phyloP scores from a whole-genome alignment of 2,113 vertebrate genomes.

The Tautogolabrus adspersus region DNA sequence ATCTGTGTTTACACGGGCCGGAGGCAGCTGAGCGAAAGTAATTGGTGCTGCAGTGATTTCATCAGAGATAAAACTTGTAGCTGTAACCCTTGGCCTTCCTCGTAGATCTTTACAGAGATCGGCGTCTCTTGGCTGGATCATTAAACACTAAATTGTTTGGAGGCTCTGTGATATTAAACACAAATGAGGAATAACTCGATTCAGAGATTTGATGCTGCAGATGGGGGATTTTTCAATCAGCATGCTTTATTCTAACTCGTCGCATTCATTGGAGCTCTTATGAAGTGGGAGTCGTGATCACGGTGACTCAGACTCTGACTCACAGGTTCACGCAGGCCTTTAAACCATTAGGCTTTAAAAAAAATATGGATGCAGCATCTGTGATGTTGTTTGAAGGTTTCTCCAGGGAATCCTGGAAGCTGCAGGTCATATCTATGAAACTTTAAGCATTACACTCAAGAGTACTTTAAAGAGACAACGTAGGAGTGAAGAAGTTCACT shows the following conservation, averaged over 20 bases:
- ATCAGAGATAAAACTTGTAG: slow-evolving; percentile 7
- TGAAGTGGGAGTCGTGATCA: slow-evolving; percentile 15
- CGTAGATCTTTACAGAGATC: background rate
- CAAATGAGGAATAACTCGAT: background rate
- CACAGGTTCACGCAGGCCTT: slow-evolving; percentile 16
- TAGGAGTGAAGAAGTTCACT: background rate
- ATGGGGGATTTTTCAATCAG: background rate
- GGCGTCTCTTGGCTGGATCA: background rate
- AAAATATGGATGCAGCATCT: background rate
- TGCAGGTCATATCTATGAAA: slow-evolving; percentile 6
- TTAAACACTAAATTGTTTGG: background rate
- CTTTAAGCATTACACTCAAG: background rate
- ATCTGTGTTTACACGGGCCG: slow-evolving; percentile 27
- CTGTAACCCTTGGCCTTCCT: slow-evolving; percentile 26
- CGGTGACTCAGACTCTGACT: slow-evolving; percentile 55
- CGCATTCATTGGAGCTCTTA: background rate
- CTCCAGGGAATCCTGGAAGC: slow-evolving; percentile 8
- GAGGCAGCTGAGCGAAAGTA: slow-evolving; percentile 22
- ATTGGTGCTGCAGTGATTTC: slow-evolving; percentile 35
- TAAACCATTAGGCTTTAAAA: slow-evolving; percentile 42
- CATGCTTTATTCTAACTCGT: slow-evolving; percentile 1
- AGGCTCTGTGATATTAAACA: background rate
- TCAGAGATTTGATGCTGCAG: background rate
- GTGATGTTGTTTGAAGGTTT: slow-evolving; percentile 12
- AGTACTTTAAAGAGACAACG: background rate